Evolutionary conservation across 2,113 vertebrate species (phyloP).

Genomic region (Rhipidura dahli): DNA sequence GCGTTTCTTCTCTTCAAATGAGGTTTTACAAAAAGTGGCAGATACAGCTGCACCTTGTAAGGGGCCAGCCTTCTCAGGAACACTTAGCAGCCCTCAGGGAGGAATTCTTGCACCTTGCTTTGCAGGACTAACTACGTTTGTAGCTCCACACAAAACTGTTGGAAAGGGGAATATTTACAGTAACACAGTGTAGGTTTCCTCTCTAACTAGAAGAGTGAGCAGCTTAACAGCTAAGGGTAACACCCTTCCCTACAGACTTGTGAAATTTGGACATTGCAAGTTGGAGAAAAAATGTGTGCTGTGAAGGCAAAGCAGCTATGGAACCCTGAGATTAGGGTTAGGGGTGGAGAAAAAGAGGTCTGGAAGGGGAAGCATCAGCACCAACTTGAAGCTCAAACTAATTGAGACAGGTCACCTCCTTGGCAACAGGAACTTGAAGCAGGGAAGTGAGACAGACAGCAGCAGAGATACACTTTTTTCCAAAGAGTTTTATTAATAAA

Average conservation of each 20-base stretch:
- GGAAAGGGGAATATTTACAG: not conserved
- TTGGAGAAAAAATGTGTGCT: not conserved
- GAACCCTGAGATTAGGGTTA: not conserved
- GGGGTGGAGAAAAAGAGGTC: rapidly evolving
- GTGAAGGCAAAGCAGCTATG: not conserved
- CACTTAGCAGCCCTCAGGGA: not conserved
- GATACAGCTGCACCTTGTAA: not conserved
- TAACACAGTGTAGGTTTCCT: not conserved
- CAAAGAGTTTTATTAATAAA: constrained; percentile 68
- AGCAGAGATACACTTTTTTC: not conserved
- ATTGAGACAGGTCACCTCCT: not conserved
- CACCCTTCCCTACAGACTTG: not conserved
- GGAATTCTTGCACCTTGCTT: not conserved
- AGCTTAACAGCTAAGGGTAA: not conserved
- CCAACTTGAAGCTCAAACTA: not conserved
- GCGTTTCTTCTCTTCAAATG: not conserved
- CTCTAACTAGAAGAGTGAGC: not conserved
- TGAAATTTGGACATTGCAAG: not conserved
- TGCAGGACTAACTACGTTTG: not conserved
- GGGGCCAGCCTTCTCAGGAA: not conserved
- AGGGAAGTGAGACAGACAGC: not conserved
- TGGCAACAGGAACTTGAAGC: not conserved
- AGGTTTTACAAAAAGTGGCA: not conserved
- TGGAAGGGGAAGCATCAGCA: not conserved
- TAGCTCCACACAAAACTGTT: not conserved